Base-by-base conservation (phyloP, 2,797 vertebrate genomes). In the Labroides dimidiatus region DNA sequence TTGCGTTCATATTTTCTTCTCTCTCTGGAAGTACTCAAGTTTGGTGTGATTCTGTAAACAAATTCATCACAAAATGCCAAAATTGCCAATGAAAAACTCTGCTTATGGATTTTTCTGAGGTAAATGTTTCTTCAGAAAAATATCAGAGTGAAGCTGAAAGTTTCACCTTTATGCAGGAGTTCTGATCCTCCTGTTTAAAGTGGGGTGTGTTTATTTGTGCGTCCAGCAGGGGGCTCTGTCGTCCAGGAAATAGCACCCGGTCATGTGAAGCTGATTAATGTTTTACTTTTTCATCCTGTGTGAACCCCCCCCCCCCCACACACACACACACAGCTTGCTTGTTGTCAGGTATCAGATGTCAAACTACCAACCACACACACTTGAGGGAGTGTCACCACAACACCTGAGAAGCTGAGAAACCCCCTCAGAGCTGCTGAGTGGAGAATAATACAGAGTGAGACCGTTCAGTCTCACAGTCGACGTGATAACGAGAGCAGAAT, bases 291-390 rank as follows among this genome's bases (percentile, higher is more conserved):
- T 45, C 57, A 48, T 4, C 23, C 52, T 24, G 21, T 14, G 6
- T 48, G 45, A 43, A 57, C 44, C 4, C 23, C 56, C 48, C 60
- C 60, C 19, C n/a, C 0, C 21, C 30, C 42, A 51, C 19, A 44
- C 54, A 19, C 43, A 50, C 41, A 69, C 44, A 48, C 45, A 58
- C 53, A 21, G 17, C 44, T 33, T 37, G 47, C 61, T 39, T 82
- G 77, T 87, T 69, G 78, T 78, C 54, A 82, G 77, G 82, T 85
- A 51, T 85, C 78, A 59, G 3, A 64, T 85, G 56, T 81, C 76
- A 78, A 69, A 63, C 69, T 53, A 74, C 44, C 61, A 69, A 67
- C 17, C 59, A 69, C 45, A 70, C 82, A 80, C 54, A 79, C 77
- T 48, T 2, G 56, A 78, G 59, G 66, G 71, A 64, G 76, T 80